A percentile compares a stretch with the other conserved stretches of the same genome.
phyloP scores from a whole-genome alignment of 2,888 invertebrate species.

The Ophraella communa region DNA sequence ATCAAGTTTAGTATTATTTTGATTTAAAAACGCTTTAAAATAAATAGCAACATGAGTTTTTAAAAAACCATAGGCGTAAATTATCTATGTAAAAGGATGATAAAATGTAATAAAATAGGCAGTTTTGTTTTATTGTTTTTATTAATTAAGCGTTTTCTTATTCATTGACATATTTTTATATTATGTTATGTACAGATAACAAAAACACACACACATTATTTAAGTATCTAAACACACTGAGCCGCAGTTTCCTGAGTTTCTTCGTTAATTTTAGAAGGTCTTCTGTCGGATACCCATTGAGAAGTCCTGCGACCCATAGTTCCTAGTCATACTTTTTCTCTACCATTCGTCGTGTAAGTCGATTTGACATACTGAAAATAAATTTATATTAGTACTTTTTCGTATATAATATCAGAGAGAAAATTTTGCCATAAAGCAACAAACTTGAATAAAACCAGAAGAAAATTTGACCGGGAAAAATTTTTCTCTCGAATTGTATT shows the following conservation, averaged over 20 bases:
- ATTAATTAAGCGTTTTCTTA: neutral
- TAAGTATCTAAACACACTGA: slow-evolving; percentile 45
- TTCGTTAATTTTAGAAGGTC: slow-evolving; percentile 52
- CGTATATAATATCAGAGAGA: no score
- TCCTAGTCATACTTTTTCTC: slow-evolving; percentile 84
- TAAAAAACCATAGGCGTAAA: no score
- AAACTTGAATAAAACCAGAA: no score
- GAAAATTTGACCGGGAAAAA: no score
- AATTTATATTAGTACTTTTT: neutral
- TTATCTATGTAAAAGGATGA: no score
- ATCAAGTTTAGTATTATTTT: no score
- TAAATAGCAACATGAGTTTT: no score
- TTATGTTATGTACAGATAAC: neutral
- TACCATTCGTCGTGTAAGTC: slow-evolving; percentile 71
- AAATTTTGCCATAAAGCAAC: no score
- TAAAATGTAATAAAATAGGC: no score
- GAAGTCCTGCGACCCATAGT: slow-evolving; percentile 58
- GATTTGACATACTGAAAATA: slow-evolving; percentile 77
- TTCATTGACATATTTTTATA: neutral
- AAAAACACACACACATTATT: neutral
- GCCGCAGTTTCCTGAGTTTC: slow-evolving; percentile 45
- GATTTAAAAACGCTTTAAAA: no score
- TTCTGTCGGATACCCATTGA: slow-evolving; percentile 53
- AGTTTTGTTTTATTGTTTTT: no score
- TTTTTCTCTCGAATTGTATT: no score